Evolutionary conservation across 2,113 vertebrate species (phyloP), one percentile per base, ranked within the genome.

Genomic region (Pangasianodon gigas): DNA sequence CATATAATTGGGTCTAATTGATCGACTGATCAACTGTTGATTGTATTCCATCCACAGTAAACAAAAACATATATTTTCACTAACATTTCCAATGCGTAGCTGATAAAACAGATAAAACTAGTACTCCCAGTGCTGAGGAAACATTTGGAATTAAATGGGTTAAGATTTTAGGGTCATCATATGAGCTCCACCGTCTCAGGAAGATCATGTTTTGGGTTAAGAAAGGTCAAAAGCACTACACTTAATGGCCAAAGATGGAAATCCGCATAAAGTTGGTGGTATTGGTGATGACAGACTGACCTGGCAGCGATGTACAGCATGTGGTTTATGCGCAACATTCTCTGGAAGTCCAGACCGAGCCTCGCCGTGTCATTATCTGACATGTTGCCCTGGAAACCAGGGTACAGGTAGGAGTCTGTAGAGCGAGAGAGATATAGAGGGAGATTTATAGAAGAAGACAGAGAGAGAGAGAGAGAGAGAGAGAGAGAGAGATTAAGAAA

Each of bases 341-440:
- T 95, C 95, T 99, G 98, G 94, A 99, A 97, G 94, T 97, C 97
- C 92, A 98, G 93, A 86, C 97, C 98, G 65, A 97, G 96, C 44
- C 96, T 95, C 0, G 95, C 94, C 0, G 96, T 96, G 94, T 95
- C 96, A 37, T 97, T 97, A 95, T 98, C 97, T 0, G 96, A 96
- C 89, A 95, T 92, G 51, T 98, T 95, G 0, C 98, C 98, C 86
- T 96, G 96, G 93, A 98, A 99, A 91, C 95, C 95, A 52, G 97
- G 97, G 88, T 96, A 97, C 8, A 94, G 91, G 91, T 96, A 95
- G 2, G 96, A 94, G 92, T 95, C 98, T 99, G 93, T 48, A 10
- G 0, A 46, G 86, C 3, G 16, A 67, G 16, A 71, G 86, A 24
- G 62, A 62, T 6, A 51, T 86, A 52, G 60, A n/a, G 29, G 37